Base-by-base conservation (phyloP, 2,888 invertebrate genomes). In the Stegophylla sp. region DNA sequence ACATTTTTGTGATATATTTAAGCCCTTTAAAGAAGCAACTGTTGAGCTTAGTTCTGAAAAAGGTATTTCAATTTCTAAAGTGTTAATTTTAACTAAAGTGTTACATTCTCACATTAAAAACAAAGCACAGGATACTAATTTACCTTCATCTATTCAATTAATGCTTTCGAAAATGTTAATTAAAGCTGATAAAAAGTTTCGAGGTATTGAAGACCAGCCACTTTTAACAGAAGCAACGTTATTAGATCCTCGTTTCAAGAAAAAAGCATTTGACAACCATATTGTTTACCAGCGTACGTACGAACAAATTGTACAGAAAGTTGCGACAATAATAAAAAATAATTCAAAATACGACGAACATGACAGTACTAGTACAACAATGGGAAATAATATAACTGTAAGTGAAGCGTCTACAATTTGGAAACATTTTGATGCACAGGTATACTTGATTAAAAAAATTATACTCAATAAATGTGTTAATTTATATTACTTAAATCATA, bases 11-110 rank as follows among this genome's bases (percentile, higher is more conserved):
- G 48, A 67, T 10, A 23, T 82, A 48, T 69, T 83, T n/a, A 72
- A 83, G 45, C 82, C 82, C 48, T 82, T 83, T 12, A 83, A 79
- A 56, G 83, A 82, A 56, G 74, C 72, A 1, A 82, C 82, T 43
- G 72, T 76, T 48, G 82, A 82, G 69, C 64, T 63, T 64, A 64
- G 64, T 64, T 64, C 64, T 64, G 43, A 64, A 64, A 64, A 64
- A 64, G 64, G 43, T 43, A 43, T 64, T 64, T 64, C 64, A 64
- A 64, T 41, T 64, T 64, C 64, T 64, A 64, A 64, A 64, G 43
- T 64, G 20, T 64, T 64, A 64, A 64, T 64, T 64, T 15, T 64
- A 64, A 64, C 64, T 64, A 41, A 43, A 64, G 43, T 43, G 64
- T 64, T 64, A 64, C 64, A 64, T 43, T 64, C 64, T 53, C 73